Conservation (phyloP, 2,888 invertebrate genomes). For the Stictocephala bisonia region DNA sequence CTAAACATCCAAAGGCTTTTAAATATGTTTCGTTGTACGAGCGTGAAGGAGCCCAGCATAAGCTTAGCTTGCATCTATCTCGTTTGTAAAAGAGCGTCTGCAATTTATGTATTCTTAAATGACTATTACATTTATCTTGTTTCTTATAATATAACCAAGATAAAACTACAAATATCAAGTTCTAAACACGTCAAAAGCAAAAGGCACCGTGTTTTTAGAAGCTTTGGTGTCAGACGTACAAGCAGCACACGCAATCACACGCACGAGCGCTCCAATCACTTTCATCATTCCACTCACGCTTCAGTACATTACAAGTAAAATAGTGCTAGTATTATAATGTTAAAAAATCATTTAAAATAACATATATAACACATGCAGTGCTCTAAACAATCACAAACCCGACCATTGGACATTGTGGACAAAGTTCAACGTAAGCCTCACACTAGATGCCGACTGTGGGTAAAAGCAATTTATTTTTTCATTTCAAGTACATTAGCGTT, state of each 20-base stretch:
- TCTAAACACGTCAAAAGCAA: constrained; percentile 44
- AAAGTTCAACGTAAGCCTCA: no score
- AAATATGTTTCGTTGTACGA: constrained; percentile 37
- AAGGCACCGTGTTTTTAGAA: constrained; percentile 54
- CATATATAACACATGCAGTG: constrained; percentile 30
- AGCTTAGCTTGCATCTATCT: constrained; percentile 1
- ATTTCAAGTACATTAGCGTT: no score
- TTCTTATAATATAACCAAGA: constrained; percentile 2
- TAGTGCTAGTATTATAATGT: constrained; percentile 21
- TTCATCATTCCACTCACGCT: no score
- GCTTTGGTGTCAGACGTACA: constrained; percentile 49
- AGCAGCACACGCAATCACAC: constrained; percentile 9
- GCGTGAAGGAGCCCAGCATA: constrained; percentile 21
- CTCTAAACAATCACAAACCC: constrained; percentile 11
- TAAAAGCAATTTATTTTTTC: no score
- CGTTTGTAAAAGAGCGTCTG: no score
- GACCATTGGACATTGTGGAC: neutral
- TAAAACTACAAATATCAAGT: constrained; percentile 9
- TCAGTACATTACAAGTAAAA: no score
- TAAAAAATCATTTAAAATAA: constrained; percentile 11
- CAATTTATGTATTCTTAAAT: neutral
- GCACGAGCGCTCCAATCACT: constrained; percentile 4
- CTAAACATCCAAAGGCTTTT: constrained; percentile 34
- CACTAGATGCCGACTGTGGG: no score
- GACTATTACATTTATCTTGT: neutral